Evolutionary conservation across 2,888 invertebrate genomes (phyloP).

Genomic region (Cheilosia urbana): DNA sequence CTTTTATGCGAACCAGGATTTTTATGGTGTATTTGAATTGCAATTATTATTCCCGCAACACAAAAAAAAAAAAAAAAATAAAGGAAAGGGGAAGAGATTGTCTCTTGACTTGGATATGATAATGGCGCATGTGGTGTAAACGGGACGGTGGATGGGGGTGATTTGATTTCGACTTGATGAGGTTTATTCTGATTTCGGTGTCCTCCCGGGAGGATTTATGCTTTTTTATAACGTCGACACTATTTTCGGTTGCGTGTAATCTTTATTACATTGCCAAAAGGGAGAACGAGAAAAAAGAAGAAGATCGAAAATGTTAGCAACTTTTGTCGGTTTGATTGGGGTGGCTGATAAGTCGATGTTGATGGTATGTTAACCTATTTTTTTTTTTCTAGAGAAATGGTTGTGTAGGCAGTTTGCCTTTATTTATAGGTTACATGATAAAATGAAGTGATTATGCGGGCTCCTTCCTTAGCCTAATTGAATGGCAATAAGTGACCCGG

Average conservation of each 20-base stretch:
- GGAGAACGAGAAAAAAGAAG: neutral
- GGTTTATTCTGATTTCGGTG: slow-evolving; percentile 49
- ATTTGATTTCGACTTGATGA: slow-evolving; percentile 48
- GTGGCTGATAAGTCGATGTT: neutral
- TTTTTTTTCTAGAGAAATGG: too few species aligned
- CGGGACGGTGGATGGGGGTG: too few species aligned
- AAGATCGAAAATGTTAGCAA: neutral
- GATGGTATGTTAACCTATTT: neutral
- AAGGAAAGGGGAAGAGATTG: slow-evolving; percentile 33
- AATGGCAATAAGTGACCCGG: too few species aligned
- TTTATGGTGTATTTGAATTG: slow-evolving; percentile 70
- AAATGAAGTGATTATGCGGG: too few species aligned
- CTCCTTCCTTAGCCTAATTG: too few species aligned
- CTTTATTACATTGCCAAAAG: neutral
- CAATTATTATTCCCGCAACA: slow-evolving; percentile 61
- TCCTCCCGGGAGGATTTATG: slow-evolving; percentile 4
- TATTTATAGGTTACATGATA: too few species aligned
- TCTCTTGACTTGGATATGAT: slow-evolving; percentile 33
- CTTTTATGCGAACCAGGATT: slow-evolving; percentile 67
- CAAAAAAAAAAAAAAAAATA: neutral
- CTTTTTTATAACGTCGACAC: neutral
- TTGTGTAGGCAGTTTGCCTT: too few species aligned
- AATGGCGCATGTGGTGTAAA: neutral
- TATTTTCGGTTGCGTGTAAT: slow-evolving; percentile 1
- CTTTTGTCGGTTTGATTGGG: neutral